These are phyloP conservation scores for Rana temporaria DNA, from an alignment of 2,113 vertebrate genomes.

Conservation along the genomic window DNA sequence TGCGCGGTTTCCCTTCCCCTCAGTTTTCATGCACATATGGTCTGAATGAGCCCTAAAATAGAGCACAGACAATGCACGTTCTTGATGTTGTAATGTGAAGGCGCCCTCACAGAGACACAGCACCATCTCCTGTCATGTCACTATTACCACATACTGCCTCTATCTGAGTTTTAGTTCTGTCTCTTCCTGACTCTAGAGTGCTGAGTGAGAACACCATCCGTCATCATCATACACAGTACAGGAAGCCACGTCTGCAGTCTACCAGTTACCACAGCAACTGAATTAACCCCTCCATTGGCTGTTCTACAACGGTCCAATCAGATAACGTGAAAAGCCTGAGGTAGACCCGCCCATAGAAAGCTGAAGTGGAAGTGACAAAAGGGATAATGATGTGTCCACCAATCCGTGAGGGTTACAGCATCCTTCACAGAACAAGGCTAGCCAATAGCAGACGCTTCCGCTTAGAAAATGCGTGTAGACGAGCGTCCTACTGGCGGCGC, in stretches of 20 bases:
- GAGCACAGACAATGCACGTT: too few relatives aligned
- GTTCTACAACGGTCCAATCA: slow-evolving; percentile 5
- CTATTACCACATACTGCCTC: neutral
- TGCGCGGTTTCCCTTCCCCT: too few relatives aligned
- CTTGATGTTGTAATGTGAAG: too few relatives aligned
- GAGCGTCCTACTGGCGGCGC: neutral
- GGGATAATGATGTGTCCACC: neutral
- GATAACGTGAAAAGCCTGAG: too few relatives aligned
- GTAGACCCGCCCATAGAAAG: neutral
- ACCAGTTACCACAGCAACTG: slow-evolving; percentile 25
- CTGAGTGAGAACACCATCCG: neutral
- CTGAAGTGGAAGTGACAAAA: neutral
- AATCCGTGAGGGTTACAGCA: neutral
- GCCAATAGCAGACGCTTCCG: slow-evolving; percentile 38
- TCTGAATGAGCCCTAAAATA: too few relatives aligned
- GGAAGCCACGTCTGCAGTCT: slow-evolving; percentile 18
- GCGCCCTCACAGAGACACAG: too few relatives aligned
- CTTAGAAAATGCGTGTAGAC: neutral
- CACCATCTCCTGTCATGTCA: too few relatives aligned
- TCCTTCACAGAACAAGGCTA: neutral
- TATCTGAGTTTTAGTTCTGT: too few relatives aligned
- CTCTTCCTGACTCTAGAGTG: too few relatives aligned
- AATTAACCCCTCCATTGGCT: neutral
- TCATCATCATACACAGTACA: neutral
- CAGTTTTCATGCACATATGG: too few relatives aligned